Conservation (phyloP, 2,113 vertebrate species). For the Morone saxatilis region DNA sequence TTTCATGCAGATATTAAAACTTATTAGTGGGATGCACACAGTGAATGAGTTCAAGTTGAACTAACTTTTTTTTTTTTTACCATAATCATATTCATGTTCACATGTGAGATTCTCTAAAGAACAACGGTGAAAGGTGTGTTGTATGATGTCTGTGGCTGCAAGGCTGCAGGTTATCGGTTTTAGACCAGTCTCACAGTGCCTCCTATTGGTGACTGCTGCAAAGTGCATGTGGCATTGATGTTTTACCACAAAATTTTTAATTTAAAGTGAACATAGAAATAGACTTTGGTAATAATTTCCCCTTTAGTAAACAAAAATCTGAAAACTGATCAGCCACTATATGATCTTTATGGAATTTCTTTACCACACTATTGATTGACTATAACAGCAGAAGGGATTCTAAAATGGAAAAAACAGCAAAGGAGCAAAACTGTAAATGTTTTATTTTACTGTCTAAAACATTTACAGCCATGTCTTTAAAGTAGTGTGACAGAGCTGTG, state of each 20-base stretch:
- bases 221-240: constrained; percentile 18
- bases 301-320: not conserved
- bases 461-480: not conserved
- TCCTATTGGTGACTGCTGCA: constrained; percentile 60
- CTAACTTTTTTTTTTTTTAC: constrained; percentile 5
- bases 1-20: constrained; percentile 27
- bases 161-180: not conserved
- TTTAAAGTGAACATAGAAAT: constrained; percentile 32
- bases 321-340: not conserved
- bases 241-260: not conserved
- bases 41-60: constrained; percentile 14
- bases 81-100: not conserved
- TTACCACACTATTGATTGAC: not conserved
- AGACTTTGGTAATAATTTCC: not conserved
- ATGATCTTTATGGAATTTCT: not conserved
- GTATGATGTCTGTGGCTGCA: not conserved
- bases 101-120: constrained; percentile 5
- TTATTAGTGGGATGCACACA: not conserved
- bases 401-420: not conserved
- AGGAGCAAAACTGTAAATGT: not conserved
- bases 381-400: not conserved
- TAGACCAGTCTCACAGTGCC: constrained; percentile 68
- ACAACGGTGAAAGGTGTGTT: constrained; percentile 11
- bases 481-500: not conserved
- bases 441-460: not conserved